Base-by-base conservation (phyloP, 2,888 invertebrate genomes). In the Mimumesa dahlbomi region DNA sequence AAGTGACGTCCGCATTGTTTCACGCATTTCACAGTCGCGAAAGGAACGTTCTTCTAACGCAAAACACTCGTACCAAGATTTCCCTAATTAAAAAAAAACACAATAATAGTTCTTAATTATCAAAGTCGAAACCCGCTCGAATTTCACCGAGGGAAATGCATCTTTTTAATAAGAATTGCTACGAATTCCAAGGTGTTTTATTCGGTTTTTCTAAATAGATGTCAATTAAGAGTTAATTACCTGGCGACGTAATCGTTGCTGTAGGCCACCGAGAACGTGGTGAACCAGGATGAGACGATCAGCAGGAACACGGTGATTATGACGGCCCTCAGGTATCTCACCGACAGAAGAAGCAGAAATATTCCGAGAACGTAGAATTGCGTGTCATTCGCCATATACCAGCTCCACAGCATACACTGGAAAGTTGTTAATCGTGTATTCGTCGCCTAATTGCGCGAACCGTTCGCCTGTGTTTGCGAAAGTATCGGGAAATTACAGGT, bases 251-350 rank as follows among this genome's bases (percentile, higher is more conserved):
- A 95, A 81, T 95, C 93, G 88, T 94, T 92, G 89, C 93, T 92
- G 84, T 94, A 92, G 0, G 95, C 95, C 69, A 95, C 92, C 77
- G 94, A 91, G 80, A 95, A 95, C 9, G 95, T 94, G 9, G 94
- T 93, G 58, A 93, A 91, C 95, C 95, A 95, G 0, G 95, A 95
- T 69, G 93, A 93, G 50, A 93, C 89, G 88, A 95, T 88, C 75
- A 95, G 90, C 25, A 93, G 83, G 0, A 91, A 87, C 18, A 94
- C 88, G 3, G 92, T 90, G 50, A 90, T 87, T 65, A 91, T 91
- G n/a, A 93, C 93, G 52, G 92, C 90, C 87, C 93, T 94, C 52
- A 88, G 81, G 84, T 94, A 89, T 72, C 83, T 87, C 16, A 89
- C 82, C 5, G 90, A 89, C 38, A 90, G 79, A n/a, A 90, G 75